Percentiles rank a stretch among this genome's conserved stretches.
These are phyloP conservation scores for Yponomeuta sedellus DNA, from an alignment of 2,888 invertebrate genomes.

Conservation along the genomic window DNA sequence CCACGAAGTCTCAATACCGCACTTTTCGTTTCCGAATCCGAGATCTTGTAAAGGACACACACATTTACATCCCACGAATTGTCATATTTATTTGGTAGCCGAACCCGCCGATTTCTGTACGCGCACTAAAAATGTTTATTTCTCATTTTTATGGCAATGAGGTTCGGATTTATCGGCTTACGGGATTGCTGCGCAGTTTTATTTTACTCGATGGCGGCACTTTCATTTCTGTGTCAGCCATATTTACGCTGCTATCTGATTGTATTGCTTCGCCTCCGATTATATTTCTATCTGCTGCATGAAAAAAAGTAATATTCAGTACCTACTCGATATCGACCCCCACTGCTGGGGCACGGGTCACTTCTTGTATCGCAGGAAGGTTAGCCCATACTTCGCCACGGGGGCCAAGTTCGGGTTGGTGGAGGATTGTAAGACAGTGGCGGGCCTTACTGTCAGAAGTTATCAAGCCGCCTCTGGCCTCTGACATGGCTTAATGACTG, in stretches of 20 bases:
- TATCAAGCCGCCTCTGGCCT: no score
- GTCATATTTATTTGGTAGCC: neutral
- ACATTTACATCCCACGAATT: neutral
- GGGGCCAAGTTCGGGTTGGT: no score
- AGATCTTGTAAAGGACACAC: neutral
- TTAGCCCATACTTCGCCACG: no score
- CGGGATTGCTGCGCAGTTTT: constrained; percentile 5
- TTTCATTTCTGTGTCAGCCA: neutral
- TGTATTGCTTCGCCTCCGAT: neutral
- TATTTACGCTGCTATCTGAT: constrained; percentile 10
- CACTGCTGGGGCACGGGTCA: no score
- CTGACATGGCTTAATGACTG: no score
- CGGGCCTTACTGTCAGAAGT: no score
- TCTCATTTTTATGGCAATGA: neutral
- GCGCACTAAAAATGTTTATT: neutral
- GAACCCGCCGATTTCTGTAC: neutral
- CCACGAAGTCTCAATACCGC: no score
- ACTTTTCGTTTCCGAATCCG: no score
- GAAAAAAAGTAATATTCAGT: neutral
- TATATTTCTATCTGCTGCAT: neutral
- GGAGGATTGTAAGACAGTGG: no score
- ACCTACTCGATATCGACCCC: no score
- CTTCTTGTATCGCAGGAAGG: no score
- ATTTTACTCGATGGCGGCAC: neutral
- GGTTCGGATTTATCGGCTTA: neutral